phyloP scores from a whole-genome alignment of 2,113 vertebrate genomes.

The Nesoenas mayeri region DNA sequence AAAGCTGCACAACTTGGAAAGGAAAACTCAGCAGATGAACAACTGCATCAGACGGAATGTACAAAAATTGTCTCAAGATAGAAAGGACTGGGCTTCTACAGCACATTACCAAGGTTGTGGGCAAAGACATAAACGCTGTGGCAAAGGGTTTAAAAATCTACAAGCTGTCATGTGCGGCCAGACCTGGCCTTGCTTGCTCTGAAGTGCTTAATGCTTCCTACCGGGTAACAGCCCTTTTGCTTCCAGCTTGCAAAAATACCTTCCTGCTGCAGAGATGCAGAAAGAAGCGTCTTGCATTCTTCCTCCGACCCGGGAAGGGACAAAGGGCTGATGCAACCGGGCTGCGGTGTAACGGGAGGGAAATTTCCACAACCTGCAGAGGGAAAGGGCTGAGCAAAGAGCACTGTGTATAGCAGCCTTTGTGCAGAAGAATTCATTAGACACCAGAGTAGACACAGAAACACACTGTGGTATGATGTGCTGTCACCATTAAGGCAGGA shows the following conservation, averaged over 20 bases:
- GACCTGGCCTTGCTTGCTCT: neutral
- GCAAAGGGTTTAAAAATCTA: neutral
- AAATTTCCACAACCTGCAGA: constrained; percentile 6
- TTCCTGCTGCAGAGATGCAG: neutral
- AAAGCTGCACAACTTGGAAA: neutral
- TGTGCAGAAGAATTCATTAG: constrained; percentile 48
- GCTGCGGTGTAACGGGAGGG: neutral
- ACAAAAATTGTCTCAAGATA: neutral
- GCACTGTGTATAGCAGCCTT: constrained; percentile 9
- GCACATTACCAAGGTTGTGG: fast-evolving
- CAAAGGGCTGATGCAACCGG: neutral
- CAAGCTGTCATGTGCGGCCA: fast-evolving
- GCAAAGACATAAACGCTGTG: neutral
- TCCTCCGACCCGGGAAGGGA: neutral
- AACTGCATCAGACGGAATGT: neutral
- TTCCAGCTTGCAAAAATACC: neutral
- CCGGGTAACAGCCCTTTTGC: fast-evolving
- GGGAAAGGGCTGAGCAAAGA: neutral
- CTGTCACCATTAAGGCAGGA: constrained; percentile 49
- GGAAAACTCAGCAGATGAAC: neutral
- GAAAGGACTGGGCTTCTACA: neutral
- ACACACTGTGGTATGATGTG: neutral
- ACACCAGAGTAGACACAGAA: neutral
- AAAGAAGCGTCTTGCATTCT: neutral
- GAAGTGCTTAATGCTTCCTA: neutral